These are phyloP conservation scores for Yponomeuta evonymella DNA, from an alignment of 2,888 invertebrate genomes.

Conservation along the genomic window DNA sequence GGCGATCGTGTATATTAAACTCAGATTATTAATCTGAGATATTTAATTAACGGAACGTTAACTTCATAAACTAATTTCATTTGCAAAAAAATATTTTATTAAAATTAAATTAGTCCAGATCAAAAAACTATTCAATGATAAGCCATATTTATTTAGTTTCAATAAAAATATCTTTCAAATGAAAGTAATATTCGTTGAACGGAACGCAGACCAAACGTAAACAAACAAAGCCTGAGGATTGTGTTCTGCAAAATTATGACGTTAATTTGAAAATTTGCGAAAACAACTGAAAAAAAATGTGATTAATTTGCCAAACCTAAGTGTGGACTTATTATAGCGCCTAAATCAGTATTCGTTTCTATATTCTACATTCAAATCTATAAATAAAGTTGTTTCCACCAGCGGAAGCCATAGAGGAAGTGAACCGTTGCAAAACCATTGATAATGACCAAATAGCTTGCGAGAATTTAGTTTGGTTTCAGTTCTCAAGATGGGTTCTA, in stretches of 20 bases:
- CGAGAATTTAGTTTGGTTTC: conserved; percentile 33
- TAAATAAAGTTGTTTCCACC: conserved; percentile 5
- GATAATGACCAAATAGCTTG: conserved; percentile 33
- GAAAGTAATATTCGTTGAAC: conserved; percentile 15
- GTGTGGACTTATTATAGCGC: background rate
- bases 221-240: conserved; percentile 16
- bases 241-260: conserved; percentile 37
- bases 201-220: conserved; percentile 25
- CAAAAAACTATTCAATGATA: background rate
- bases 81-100: background rate
- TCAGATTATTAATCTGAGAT: no score
- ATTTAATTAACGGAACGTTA: background rate
- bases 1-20: no score
- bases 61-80: background rate
- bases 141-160: background rate
- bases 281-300: conserved; percentile 43
- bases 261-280: conserved; percentile 55
- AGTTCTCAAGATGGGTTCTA: conserved; percentile 54
- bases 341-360: background rate
- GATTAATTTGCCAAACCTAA: conserved; percentile 8
- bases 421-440: conserved; percentile 46
- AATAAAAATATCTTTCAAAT: background rate
- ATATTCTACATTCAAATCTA: background rate
- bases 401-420: conserved; percentile 47
- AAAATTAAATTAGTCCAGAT: background rate